Evolutionary conservation across 2,113 vertebrate genomes (phyloP), one percentile per base, ranked within the genome.

Genomic region (Pitta sordida): DNA sequence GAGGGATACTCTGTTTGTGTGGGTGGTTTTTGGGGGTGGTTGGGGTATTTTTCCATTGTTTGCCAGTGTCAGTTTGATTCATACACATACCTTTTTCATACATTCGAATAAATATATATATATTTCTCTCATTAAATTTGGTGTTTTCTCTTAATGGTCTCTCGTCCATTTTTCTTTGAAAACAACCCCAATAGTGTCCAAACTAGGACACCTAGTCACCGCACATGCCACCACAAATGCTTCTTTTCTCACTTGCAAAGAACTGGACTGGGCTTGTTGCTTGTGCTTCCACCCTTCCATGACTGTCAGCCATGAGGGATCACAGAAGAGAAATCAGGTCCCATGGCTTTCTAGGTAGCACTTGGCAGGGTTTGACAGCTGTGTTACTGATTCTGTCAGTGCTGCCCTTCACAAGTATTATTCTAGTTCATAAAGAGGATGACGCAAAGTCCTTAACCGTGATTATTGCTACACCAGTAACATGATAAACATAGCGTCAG

Each of bases 401-500:
- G 24, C 29, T 93, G 39, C 8, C 24, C 24, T 67, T 68, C 24
- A 24, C 36, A 62, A 56, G 16, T 8, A 36, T 29, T 58, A 51
- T 46, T 83, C 46, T 63, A n/a, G 24, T 30, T 59, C 41, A n/a
- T 26, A 41, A 44, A 73, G 24, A 86, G 19, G 71, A 37, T 15
- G 22, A 64, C 0, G 0, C 24, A 43, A 56, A 89, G 34, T 63
- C 58, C 34, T 49, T 71, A 32, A 34, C 7, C 10, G 65, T 1
- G 0, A 5, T 15, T 49, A 15, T 23, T 44, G 36, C 36, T 44
- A 48, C 21, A 39, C 5, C n/a, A 51, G 27, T 44, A 48, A 41
- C 11, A 3, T 0, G 1, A 37, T 13, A 32, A 34, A 71, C 13
- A 15, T 44, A 4, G 6, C 11, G 16, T 30, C 39, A 55, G 32